Evolutionary conservation across 1,140 invertebrate species (phyloP).

Genomic region (Bicyclus anynana): DNA sequence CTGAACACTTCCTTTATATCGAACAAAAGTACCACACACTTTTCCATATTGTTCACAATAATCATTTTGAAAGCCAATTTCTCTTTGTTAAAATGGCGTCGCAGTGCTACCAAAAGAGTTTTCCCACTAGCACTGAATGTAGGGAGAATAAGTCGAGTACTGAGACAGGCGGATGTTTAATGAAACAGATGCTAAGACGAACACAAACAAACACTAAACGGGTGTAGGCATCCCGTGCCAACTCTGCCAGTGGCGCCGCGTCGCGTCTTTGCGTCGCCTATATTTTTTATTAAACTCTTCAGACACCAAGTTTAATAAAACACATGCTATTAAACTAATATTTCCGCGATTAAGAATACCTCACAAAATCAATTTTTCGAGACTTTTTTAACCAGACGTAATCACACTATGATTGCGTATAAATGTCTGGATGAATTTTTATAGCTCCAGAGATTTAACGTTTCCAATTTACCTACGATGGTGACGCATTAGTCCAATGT

Average conservation of each 20-base stretch:
- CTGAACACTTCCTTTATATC: constrained; percentile 71
- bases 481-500: constrained; percentile 16
- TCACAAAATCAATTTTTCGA: neutral
- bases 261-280: constrained; percentile 49
- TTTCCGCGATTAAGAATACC: neutral
- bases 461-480: constrained; percentile 5
- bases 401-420: constrained; percentile 6
- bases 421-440: constrained; percentile 17
- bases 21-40: constrained; percentile 59
- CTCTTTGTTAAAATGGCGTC: constrained; percentile 43
- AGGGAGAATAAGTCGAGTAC: constrained; percentile 61
- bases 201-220: constrained; percentile 62
- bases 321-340: neutral
- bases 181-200: constrained; percentile 70
- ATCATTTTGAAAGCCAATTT: constrained; percentile 36
- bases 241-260: constrained; percentile 55
- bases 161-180: constrained; percentile 68
- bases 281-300: constrained; percentile 45
- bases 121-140: constrained; percentile 50
- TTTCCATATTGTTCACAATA: constrained; percentile 51
- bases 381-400: neutral
- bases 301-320: neutral
- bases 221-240: constrained; percentile 56
- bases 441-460: constrained; percentile 15
- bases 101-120: constrained; percentile 33